These are phyloP conservation scores for Apus apus DNA, from an alignment of 2,113 vertebrate species.

Conservation along the genomic window DNA sequence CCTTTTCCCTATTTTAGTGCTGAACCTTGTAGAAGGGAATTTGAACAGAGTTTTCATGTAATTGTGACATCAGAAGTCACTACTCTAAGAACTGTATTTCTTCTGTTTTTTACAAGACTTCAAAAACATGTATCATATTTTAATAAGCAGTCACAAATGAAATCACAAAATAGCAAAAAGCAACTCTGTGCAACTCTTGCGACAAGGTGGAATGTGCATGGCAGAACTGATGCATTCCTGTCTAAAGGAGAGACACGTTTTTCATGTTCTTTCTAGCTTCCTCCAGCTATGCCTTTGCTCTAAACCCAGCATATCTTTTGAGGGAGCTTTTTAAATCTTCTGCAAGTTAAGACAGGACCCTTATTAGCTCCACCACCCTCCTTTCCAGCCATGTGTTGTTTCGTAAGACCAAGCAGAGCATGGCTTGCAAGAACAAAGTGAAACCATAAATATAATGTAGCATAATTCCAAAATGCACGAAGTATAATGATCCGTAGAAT, in stretches of 20 bases:
- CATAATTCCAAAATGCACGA: neutral
- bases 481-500: slow-evolving; percentile 27
- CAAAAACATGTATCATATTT: neutral
- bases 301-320: neutral
- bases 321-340: neutral
- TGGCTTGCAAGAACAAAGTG: slow-evolving; percentile 37
- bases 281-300: neutral
- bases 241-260: neutral
- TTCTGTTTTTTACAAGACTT: neutral
- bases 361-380: neutral
- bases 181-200: neutral
- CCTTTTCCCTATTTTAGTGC: neutral
- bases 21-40: neutral
- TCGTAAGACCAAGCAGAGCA: neutral
- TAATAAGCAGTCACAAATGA: neutral
- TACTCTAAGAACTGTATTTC: neutral
- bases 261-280: neutral
- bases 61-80: neutral
- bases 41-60: neutral
- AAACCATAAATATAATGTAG: slow-evolving; percentile 27
- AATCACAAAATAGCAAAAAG: neutral
- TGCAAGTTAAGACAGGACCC: neutral
- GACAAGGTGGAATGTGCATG: neutral
- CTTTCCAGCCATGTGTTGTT: neutral
- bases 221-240: neutral